phyloP scores from a whole-genome alignment of 2,888 invertebrate genomes.

The Ischnus inquisitorius region DNA sequence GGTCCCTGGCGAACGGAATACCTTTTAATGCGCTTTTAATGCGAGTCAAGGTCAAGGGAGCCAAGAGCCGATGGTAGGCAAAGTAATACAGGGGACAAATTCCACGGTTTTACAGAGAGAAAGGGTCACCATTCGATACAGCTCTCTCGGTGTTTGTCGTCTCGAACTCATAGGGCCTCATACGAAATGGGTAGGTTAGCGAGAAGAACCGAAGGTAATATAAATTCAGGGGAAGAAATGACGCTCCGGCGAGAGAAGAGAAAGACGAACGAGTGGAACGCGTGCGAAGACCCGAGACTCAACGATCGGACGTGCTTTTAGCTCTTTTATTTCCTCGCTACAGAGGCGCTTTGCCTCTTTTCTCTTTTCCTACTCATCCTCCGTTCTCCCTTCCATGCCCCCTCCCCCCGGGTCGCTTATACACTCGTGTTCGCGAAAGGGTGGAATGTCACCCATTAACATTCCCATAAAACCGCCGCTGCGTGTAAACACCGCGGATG shows the following conservation, averaged over 20 bases:
- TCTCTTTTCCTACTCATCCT: constrained; percentile 31
- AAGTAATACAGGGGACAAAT: constrained; percentile 55
- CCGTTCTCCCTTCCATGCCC: constrained; percentile 17
- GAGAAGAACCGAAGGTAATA: constrained; percentile 49
- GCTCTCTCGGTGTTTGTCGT: constrained; percentile 7
- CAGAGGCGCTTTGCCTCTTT: constrained; percentile 36
- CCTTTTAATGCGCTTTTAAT: constrained; percentile 53
- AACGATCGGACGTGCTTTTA: constrained; percentile 39
- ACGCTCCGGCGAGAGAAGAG: constrained; percentile 43
- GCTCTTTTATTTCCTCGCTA: background rate
- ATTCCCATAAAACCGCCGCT: constrained; percentile 82
- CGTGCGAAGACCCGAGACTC: constrained; percentile 64
- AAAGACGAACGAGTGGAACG: constrained; percentile 27
- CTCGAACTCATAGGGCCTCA: constrained; percentile 35
- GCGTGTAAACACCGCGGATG: constrained; percentile 80
- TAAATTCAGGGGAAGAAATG: constrained; percentile 64
- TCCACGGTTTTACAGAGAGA: constrained; percentile 53
- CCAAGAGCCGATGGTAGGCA: constrained; percentile 11
- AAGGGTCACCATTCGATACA: constrained; percentile 12
- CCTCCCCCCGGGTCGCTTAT: constrained; percentile 52
- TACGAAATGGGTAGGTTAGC: constrained; percentile 45
- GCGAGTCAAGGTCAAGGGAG: constrained; percentile 18
- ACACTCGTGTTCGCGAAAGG: constrained; percentile 72
- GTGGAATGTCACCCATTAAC: constrained; percentile 84
- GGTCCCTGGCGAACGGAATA: constrained; percentile 58